Base-by-base conservation (phyloP, 2,888 invertebrate species). In the Chaetoderma sp. region DNA sequence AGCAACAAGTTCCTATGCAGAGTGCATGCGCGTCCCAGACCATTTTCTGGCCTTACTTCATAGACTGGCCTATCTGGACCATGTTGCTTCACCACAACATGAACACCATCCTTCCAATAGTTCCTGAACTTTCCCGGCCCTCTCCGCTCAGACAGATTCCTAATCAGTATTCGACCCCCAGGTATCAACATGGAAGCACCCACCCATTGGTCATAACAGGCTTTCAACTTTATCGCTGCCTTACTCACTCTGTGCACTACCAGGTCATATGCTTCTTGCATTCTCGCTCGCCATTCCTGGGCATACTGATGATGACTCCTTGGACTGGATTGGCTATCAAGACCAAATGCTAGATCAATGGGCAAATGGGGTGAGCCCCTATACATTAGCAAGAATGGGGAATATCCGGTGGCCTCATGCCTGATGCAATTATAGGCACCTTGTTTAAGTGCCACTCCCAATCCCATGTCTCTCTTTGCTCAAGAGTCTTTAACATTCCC, bases 51-150 rank as follows among this genome's bases (percentile, higher is more conserved):
- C 49, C 18, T n/a, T 2, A 63, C 63, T n/a, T 47, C 25, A 27
- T 36, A 57, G n/a, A 63, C 63, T 27, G 57, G 63, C 39, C 56
- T 63, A 36, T 63, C 63, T 18, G 16, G 8, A 36, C 39, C 50
- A 2, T 49, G 63, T 6, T 44, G 2, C 4, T 23, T 27, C 33
- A 21, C 2, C 0, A 63, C 47, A 28, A 47, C 30, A 42, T 47
- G 58, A 13, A 54, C 56, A 25, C 45, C 18, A 16, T 27, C 49
- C 23, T 56, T 39, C 63, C 49, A 63, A n/a, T 30, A n/a, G 36
- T 63, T 50, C n/a, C 49, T 58, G 23, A 49, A 28, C 33, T 57
- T 57, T 13, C 28, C 28, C 32, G 47, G 45, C 10, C 57, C 63
- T 25, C 28, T 45, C 28, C 36, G 49, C 18, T 30, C 49, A n/a